Evolutionary conservation across 2,888 invertebrate genomes (phyloP), one percentile per base, ranked within the genome.

Genomic region (Tetragonisca angustula): DNA sequence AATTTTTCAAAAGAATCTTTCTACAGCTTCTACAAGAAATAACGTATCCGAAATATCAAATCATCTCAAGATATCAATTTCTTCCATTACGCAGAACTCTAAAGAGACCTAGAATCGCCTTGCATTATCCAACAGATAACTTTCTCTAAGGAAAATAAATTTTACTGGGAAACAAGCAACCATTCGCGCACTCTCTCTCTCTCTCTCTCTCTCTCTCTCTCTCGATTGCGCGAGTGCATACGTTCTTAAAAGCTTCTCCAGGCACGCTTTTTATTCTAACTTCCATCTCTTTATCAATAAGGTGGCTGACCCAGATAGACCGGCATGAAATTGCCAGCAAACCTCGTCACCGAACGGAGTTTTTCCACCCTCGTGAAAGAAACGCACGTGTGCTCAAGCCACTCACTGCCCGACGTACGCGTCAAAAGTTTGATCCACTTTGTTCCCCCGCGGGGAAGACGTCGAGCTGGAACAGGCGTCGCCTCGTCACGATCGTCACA

Each of bases 401-500:
- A 4, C 11, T 13, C 27, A 19, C 6, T 24, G 56, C 56, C 24
- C 4, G 19, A 13, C 54, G 15, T 17, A 71, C 71, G 59, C 71
- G 17, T 24, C 19, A 19, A 54, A 32, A 52, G 32, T 19, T 24
- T 49, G n/a, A 69, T 69, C 52, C 69, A 52, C 36, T 70, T 24
- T 54, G 15, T 9, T 36, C 36, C 36, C 36, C 36, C 36, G 36
- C 19, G 17, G 17, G 56, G 6, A 9, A 61, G 61, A 61, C 61
- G 24, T 27, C 27, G 32, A 11, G 21, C 4, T 11, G 11, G 21
- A 50, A 21, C 24, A 21, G n/a, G 56, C 4, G 3, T 19, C 9
- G 17, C 17, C 76, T 71, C 43, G 50, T 36, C 32, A 21, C 43
- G 50, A 70, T 67, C 69, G 79, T 36, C 69, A 61, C 59, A 73